A percentile compares a stretch with the other conserved stretches of the same genome.
These are phyloP conservation scores for Rhysida immarginata DNA, from an alignment of 1,140 invertebrate genomes.

Conservation along the genomic window DNA sequence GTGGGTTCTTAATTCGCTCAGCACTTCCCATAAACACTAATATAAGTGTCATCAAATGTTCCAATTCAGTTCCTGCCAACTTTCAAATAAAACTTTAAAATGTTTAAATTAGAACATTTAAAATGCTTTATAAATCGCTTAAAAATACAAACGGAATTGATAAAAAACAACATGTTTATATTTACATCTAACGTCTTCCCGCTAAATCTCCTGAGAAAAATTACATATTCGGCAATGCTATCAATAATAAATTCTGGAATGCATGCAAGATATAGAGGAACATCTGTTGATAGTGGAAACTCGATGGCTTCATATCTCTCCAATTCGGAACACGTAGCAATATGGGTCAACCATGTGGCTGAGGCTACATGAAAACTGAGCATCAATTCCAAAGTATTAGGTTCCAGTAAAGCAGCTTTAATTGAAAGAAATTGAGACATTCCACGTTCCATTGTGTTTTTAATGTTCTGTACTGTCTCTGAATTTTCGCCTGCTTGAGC, in stretches of 20 bases:
- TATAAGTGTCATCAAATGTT: constrained; percentile 50
- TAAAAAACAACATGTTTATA: no score
- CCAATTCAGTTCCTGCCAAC: constrained; percentile 34
- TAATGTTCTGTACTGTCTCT: constrained; percentile 41
- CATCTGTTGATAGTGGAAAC: constrained; percentile 46
- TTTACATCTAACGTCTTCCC: constrained; percentile 39
- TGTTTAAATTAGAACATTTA: no score
- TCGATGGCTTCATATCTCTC: constrained; percentile 35
- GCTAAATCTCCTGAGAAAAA: constrained; percentile 49
- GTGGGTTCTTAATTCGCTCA: constrained; percentile 72
- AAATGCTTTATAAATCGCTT: no score
- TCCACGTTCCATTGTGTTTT: constrained; percentile 43
- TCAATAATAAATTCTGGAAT: constrained; percentile 83
- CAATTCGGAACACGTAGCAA: constrained; percentile 33
- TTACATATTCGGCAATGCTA: constrained; percentile 64
- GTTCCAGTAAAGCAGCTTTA: constrained; percentile 54
- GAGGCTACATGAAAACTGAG: constrained; percentile 63
- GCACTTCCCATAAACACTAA: constrained; percentile 56
- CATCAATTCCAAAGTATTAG: constrained; percentile 45
- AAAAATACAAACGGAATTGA: no score
- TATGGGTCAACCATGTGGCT: constrained; percentile 67
- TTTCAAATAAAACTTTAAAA: not conserved
- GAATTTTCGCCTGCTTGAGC: constrained; percentile 31
- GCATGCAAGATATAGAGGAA: constrained; percentile 46
- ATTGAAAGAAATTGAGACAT: constrained; percentile 37